These are phyloP conservation scores for Pseudomugil gertrudae DNA, from an alignment of 2,797 vertebrate species.

Conservation along the genomic window DNA sequence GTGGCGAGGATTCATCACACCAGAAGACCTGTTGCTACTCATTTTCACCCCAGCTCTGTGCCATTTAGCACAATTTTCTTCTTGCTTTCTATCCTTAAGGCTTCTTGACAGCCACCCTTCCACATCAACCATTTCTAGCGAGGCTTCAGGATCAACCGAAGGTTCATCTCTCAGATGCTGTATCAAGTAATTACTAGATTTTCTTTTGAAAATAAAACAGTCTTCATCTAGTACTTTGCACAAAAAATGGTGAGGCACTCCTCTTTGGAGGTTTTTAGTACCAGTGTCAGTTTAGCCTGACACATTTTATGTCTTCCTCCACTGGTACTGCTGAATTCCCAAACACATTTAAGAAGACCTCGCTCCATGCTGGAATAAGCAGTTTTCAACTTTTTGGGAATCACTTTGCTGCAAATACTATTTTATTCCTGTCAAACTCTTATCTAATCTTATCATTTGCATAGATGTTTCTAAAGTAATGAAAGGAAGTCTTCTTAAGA, in stretches of 20 bases:
- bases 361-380: background rate
- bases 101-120: background rate
- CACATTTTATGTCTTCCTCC: background rate
- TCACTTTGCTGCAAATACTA: background rate
- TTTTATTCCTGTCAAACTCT: background rate
- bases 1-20: background rate
- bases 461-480: too few species aligned
- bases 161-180: too few species aligned
- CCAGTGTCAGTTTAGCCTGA: background rate
- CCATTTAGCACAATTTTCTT: background rate
- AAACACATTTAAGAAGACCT: background rate
- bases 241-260: too few species aligned
- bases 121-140: background rate
- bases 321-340: too few species aligned
- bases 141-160: background rate
- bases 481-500: too few species aligned
- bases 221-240: too few species aligned
- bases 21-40: background rate
- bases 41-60: background rate
- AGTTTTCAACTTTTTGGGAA: background rate
- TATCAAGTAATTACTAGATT: background rate
- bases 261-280: too few species aligned
- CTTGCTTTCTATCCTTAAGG: background rate
- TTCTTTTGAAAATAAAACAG: background rate
- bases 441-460: background rate